These are phyloP conservation scores for Babylonia areolata DNA, from an alignment of 1,140 invertebrate genomes.

Conservation along the genomic window DNA sequence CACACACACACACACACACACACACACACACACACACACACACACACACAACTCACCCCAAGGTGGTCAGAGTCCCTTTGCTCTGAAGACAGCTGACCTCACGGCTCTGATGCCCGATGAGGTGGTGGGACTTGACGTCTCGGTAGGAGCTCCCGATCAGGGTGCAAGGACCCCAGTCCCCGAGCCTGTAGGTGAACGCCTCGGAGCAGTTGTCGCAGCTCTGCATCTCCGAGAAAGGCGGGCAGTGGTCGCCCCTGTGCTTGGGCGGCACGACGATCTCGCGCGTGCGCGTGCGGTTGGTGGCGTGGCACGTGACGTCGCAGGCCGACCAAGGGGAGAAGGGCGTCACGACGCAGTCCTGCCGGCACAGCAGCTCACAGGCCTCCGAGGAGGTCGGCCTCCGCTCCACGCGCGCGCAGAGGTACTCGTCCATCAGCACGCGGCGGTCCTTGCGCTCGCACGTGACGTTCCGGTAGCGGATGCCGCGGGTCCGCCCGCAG, in stretches of 20 bases:
- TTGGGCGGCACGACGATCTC: conserved; percentile 79
- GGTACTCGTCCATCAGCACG: conserved; percentile 35
- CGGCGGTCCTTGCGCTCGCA: conserved; percentile 52
- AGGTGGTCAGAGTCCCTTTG: conserved; percentile 41
- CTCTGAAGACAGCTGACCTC: conserved; percentile 47
- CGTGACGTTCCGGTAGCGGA: conserved; percentile 53
- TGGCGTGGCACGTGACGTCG: conserved; percentile 76
- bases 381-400: conserved; percentile 52
- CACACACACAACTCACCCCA: conserved; percentile 42
- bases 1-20: too few species aligned
- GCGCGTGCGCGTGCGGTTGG: conserved; percentile 79
- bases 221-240: conserved; percentile 79
- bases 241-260: conserved; percentile 75
- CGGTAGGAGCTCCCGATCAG: conserved; percentile 34
- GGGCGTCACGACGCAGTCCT: conserved; percentile 79
- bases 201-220: conserved; percentile 73
- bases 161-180: conserved; percentile 44
- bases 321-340: conserved; percentile 82
- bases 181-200: conserved; percentile 43
- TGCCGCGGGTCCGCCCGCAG: conserved; percentile 44
- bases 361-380: conserved; percentile 64
- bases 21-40: conserved; percentile 11
- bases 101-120: conserved; percentile 54
- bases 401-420: conserved; percentile 55
- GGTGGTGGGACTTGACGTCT: conserved; percentile 34